A percentile compares a stretch with the other conserved stretches of the same genome.
phyloP scores from a whole-genome alignment of 2,113 vertebrate species.

The Sardina pilchardus region DNA sequence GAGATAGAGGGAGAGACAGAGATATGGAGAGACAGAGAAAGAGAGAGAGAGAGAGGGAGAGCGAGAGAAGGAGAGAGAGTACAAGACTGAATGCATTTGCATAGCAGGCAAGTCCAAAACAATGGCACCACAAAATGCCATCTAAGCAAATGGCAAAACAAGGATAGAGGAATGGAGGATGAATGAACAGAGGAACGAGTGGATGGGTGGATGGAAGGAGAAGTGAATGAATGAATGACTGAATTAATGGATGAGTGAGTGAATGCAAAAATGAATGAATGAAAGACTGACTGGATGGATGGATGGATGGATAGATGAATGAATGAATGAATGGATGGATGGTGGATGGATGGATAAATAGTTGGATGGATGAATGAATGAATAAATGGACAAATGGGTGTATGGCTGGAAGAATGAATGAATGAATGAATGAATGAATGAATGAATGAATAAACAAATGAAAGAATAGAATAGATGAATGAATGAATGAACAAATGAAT shows the following conservation, averaged over 20 bases:
- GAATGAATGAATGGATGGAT: too few species aligned
- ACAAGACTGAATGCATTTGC: neutral
- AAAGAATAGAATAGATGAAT: neutral
- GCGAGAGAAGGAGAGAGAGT: neutral
- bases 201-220: neutral
- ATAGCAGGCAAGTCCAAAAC: too few species aligned
- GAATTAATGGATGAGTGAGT: neutral
- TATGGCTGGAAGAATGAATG: too few species aligned
- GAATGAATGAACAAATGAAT: neutral
- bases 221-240: neutral
- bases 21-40: conserved; percentile 10
- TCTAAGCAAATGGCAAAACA: too few species aligned
- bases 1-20: conserved; percentile 3
- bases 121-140: neutral
- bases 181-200: neutral
- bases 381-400: too few species aligned
- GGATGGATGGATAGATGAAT: neutral
- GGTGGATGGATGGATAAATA: too few species aligned
- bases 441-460: neutral
- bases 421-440: too few species aligned
- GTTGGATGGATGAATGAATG: too few species aligned
- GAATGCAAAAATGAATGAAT: too few species aligned
- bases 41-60: conserved; percentile 8
- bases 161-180: too few species aligned
- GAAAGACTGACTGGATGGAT: neutral